Evolutionary conservation across 2,797 vertebrate species (phyloP).

Genomic region (Lemur catta): DNA sequence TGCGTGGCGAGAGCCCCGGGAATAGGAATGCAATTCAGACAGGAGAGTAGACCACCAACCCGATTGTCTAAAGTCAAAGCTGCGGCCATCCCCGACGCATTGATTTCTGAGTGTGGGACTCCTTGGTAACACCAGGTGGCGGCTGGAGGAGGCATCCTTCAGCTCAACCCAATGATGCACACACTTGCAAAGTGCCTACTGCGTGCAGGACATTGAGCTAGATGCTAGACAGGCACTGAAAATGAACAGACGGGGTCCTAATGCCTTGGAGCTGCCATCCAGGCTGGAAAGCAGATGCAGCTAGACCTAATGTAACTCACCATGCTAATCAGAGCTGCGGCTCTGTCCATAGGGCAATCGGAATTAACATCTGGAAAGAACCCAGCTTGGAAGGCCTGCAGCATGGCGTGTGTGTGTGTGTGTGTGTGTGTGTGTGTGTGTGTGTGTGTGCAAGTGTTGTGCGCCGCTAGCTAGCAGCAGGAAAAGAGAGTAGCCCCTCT

Average conservation of each 20-base stretch:
- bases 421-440: background rate
- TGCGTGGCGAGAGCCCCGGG: rapidly evolving
- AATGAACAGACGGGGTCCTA: rapidly evolving
- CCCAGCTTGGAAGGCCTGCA: background rate
- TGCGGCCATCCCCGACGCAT: rapidly evolving
- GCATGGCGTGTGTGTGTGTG: background rate
- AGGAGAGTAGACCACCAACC: background rate
- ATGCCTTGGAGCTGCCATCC: rapidly evolving
- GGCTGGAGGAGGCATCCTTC: rapidly evolving
- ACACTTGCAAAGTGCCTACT: background rate
- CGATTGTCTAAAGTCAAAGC: rapidly evolving
- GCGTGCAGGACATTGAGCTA: rapidly evolving
- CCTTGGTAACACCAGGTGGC: background rate
- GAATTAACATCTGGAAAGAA: background rate
- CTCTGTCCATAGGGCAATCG: too few species aligned
- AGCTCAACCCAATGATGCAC: rapidly evolving
- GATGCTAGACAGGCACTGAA: rapidly evolving
- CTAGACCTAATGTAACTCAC: rapidly evolving
- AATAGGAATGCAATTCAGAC: background rate
- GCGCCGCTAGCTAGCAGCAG: rapidly evolving
- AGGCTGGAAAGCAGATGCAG: rapidly evolving
- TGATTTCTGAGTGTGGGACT: rapidly evolving
- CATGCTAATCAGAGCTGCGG: background rate
- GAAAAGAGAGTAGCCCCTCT: too few species aligned
- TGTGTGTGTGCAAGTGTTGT: rapidly evolving